Base-by-base conservation (phyloP, 2,888 invertebrate species). In the Troglohyphantes excavatus region DNA sequence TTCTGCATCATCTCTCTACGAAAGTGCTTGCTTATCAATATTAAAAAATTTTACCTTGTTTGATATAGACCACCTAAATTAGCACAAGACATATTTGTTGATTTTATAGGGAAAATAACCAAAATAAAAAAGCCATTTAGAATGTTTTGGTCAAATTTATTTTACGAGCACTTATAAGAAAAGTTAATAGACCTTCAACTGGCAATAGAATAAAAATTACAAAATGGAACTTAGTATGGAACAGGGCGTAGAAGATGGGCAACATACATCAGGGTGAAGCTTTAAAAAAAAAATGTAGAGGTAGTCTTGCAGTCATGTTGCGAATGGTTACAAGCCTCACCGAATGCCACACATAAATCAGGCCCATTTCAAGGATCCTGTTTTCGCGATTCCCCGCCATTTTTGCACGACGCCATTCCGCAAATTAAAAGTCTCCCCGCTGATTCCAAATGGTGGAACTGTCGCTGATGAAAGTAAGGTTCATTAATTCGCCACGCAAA, bases 311-410 rank as follows among this genome's bases (percentile, higher is more conserved):
- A 68, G 72, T 79, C 76, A 65, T 76, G 76, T 68, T 53, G 26
- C 76, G 27, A 29, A 78, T 21, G 33, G 65, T 43, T 46, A 59
- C 21, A 46, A n/a, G 46, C 43, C 39, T 59, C 86, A 46, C 33
- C 53, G 75, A 76, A 85, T 59, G 61, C 70, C 53, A 43, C 75
- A 75, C 88, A 88, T 88, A 88, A 88, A 88, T 88, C 88, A 88
- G 75, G 39, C 29, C 73, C 53, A n/a, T 75, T 81, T 73, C 88
- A 88, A 82, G 82, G 88, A 82, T 88, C 82, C 75, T 65, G 53
- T 65, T 82, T 88, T 81, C 67, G 59, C 26, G 26, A 68, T 65
- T 43, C 39, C 26, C 26, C 6, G 53, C 9, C 21, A 9, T 33
- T 65, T 61, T 65, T 43, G 33, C 17, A 13, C 61, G 59, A 79